Evolutionary conservation across 2,797 vertebrate genomes (phyloP), one percentile per base, ranked within the genome.

Genomic region (Morelia viridis): DNA sequence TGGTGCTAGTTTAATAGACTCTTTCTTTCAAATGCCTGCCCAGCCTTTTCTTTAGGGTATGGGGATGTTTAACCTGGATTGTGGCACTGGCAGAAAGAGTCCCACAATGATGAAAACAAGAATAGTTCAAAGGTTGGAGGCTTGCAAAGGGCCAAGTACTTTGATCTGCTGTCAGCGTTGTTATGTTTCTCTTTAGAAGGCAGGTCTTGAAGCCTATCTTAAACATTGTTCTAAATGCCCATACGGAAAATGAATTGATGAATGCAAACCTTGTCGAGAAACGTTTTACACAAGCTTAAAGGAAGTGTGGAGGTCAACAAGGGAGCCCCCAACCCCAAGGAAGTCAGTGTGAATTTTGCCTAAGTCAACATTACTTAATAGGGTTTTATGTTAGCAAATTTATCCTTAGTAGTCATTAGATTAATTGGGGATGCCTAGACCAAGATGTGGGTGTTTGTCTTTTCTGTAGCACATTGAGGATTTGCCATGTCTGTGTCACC

Each of bases 61-160:
- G 93, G 96, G 96, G 95, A 96, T 95, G 88, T 96, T 96, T 97
- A 96, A 96, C 96, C 96, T 96, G 92, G 95, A 94, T 92, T 95
- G 94, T 96, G 96, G 93, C 87, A 92, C 88, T 96, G 95, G 96
- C 96, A 97, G 94, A 95, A 95, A 94, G 94, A 96, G 96, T 88
- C 87, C 89, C 85, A 88, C 85, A 90, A 22, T 94, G 96, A 95
- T 96, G 94, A 96, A 97, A 96, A 96, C 95, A 96, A 94, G 95
- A 93, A 93, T 95, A 93, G 96, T 97, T 97, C 97, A 97, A 97
- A 97, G 97, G 97, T 97, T 96, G 96, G 93, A 91, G 91, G 93
- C 95, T 96, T 93, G 95, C 96, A 96, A 96, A 94, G 95, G 96
- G 95, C 96, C 94, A 96, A 96, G 97, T 96, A 97, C 97, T 97